Conservation (phyloP, 2,888 invertebrate genomes). For the Drosophila rellima region DNA sequence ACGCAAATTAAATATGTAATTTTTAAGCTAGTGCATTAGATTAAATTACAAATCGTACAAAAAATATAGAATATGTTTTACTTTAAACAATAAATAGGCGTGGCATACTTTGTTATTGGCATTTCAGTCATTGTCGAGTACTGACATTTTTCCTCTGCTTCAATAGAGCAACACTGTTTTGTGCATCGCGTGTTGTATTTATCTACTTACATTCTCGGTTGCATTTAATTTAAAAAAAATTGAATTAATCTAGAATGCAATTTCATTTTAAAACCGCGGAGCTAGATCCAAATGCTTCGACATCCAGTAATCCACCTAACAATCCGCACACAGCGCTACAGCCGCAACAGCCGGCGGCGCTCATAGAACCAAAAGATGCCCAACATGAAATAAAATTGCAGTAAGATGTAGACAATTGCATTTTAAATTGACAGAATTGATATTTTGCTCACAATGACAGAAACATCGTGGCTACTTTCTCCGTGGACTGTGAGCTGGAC, state of each 20-base stretch:
- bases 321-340: conserved; percentile 80
- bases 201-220: neutral
- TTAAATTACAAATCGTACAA: conserved; percentile 41
- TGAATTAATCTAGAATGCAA: conserved; percentile 62
- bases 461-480: conserved; percentile 93
- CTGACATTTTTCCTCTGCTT: conserved; percentile 14
- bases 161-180: conserved; percentile 39
- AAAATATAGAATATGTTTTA: conserved; percentile 28
- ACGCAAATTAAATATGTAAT: conserved; percentile 30
- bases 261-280: conserved; percentile 70
- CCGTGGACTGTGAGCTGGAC: conserved; percentile 90
- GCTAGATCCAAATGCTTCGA: conserved; percentile 45
- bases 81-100: conserved; percentile 21
- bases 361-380: conserved; percentile 87
- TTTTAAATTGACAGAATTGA: neutral
- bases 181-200: conserved; percentile 29
- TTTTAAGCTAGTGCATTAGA: conserved; percentile 32
- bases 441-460: conserved; percentile 85
- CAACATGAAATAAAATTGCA: conserved; percentile 88
- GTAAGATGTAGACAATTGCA: conserved; percentile 83
- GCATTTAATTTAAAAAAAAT: neutral
- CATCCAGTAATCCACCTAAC: neutral
- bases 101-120: conserved; percentile 35
- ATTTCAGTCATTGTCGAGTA: neutral
- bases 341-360: conserved; percentile 86